phyloP scores from a whole-genome alignment of 2,797 vertebrate species.

The Chelon labrosus region DNA sequence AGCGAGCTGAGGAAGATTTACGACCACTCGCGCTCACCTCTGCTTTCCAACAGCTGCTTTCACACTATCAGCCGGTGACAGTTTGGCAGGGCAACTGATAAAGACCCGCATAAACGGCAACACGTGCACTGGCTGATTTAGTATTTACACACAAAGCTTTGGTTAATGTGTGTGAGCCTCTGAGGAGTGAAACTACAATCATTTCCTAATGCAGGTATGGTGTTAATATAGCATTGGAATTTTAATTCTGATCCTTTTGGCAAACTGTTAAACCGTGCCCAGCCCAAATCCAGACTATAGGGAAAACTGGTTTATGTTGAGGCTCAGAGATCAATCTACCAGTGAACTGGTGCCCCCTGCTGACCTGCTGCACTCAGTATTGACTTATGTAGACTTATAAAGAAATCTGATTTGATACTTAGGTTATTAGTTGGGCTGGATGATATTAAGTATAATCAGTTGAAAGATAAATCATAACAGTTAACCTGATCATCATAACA shows the following conservation, averaged over 20 bases:
- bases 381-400: neutral
- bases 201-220: neutral
- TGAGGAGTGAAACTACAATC: neutral
- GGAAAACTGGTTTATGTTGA: neutral
- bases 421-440: neutral
- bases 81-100: constrained; percentile 17
- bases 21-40: constrained; percentile 60
- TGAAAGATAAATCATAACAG: neutral
- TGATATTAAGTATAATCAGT: neutral
- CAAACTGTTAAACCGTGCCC: neutral
- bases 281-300: neutral
- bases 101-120: neutral
- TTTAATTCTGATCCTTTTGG: constrained; percentile 2
- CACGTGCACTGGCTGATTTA: neutral
- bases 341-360: constrained; percentile 62
- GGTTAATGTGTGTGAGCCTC: neutral
- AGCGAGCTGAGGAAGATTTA: constrained; percentile 70
- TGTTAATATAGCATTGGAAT: neutral
- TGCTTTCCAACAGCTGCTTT: constrained; percentile 67
- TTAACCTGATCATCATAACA: neutral
- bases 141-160: neutral
- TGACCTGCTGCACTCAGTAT: constrained; percentile 40
- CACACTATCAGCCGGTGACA: constrained; percentile 45
- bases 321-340: neutral
- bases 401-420: neutral